Base-by-base conservation (phyloP, 2,888 invertebrate genomes). In the Halocaridina rubra region DNA sequence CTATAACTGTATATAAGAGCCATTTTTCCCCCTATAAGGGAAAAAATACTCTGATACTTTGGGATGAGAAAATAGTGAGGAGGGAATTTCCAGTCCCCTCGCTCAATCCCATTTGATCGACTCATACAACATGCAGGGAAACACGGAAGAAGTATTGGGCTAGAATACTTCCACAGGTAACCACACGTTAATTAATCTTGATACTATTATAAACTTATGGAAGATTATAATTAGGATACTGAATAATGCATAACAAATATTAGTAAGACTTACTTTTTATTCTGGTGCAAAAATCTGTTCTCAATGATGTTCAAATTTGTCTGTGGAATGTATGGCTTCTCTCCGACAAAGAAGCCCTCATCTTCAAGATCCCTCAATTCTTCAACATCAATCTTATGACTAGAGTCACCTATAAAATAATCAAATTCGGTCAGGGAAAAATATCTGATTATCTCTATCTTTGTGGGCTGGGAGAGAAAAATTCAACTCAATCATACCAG, bases 221-320 rank as follows among this genome's bases (percentile, higher is more conserved):
- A 69, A 22, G 10, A 13, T 29, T 29, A 27, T 29, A 22, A 1
- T 29, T 29, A 69, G 69, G 22, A 69, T 13, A 13, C 13, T 13
- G 13, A 8, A 22, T 7, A 69, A 29, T 7, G 27, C 29, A 13
- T 22, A 24, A 22, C 24, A 27, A 53, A 7, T 8, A 32, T 57
- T 24, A 24, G 61, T 22, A 4, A 32, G 24, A 61, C 78, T 2
- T 27, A 82, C 82, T 71, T 78, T n/a, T 78, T 72, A n/a, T 71
- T 57, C 29, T 82, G 82, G 1, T 13, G 59, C 29, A 82, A 61
- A n/a, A 82, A 19, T 24, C 78, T 46, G 59, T 82, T 82, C 57
- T 82, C 82, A 32, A 78, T 78, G 19, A 82, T 82, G 71, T 82
- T 77, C 8, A 71, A 19, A 53, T 82, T 82, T 13, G 82, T 78